A percentile compares a stretch with the other conserved stretches of the same genome.
These are phyloP conservation scores for Orthosia gracilis DNA, from an alignment of 2,888 invertebrate genomes.

Conservation along the genomic window DNA sequence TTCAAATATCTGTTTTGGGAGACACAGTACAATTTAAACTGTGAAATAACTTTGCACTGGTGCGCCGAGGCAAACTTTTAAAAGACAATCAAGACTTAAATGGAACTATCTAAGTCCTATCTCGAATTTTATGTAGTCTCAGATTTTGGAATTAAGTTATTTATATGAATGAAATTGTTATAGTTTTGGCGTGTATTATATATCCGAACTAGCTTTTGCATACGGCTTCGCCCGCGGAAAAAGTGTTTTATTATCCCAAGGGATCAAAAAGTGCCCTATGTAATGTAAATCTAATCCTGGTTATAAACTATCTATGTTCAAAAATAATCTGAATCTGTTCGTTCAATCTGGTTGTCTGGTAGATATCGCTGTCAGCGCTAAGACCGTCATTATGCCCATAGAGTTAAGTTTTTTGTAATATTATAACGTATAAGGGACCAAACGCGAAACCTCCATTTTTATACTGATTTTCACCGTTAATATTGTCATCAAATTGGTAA, in stretches of 20 bases:
- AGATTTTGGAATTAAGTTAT: not conserved
- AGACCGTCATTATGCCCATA: no score
- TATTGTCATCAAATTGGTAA: constrained; percentile 47
- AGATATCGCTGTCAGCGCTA: no score
- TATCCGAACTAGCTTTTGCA: no score
- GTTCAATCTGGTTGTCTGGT: no score
- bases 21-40: constrained; percentile 37
- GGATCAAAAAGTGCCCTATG: no score
- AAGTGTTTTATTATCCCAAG: no score
- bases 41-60: constrained; percentile 31
- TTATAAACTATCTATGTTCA: no score
- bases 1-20: constrained; percentile 34
- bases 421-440: not conserved
- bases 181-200: not conserved
- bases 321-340: no score
- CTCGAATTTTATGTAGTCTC: constrained; percentile 7
- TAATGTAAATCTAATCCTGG: no score
- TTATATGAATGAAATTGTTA: not conserved
- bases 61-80: constrained; percentile 39
- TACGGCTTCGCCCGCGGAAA: no score
- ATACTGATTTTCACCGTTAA: not conserved
- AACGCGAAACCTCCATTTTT: not conserved
- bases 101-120: constrained; percentile 41
- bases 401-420: no score
- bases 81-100: constrained; percentile 56